Evolutionary conservation across 2,888 invertebrate species (phyloP), one percentile per base, ranked within the genome.

Genomic region (Pyrrhia umbra): DNA sequence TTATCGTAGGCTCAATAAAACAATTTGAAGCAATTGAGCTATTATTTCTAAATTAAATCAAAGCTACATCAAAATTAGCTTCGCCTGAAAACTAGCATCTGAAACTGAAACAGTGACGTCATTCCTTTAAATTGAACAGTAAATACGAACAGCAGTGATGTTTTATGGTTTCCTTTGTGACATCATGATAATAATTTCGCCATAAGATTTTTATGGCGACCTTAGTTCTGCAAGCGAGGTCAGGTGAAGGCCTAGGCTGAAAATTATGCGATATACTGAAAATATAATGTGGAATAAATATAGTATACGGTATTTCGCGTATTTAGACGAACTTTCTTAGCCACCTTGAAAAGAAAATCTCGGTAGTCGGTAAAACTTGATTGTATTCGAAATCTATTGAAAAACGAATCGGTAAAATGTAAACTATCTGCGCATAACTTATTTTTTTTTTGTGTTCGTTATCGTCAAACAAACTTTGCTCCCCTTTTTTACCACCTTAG

Each of bases 161-260:
- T 49, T 87, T 88, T 82, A 85, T 78, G 61, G 78, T 82, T 88
- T 88, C 88, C 87, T 89, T 86, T 86, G 87, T 88, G 88, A 88
- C 86, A 81, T 86, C 83, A 85, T 68, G 70, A 67, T 75, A 75
- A 79, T 82, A 77, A 82, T 81, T 79, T 77, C 59, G 74, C 72
- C 73, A 77, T 79, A 39, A 74, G 46, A 37, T 57, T 68, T 69
- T 79, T 67, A 76, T 73, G 62, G 61, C 55, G 65, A 60, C 58
- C 64, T 75, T 55, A 54, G 47, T 40, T 50, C 42, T 21, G 49
- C 15, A 27, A 21, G 25, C 39, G 21, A 66, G 47, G 30, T 20
- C 47, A 25, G 3, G 18, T 16, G 25, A n/a, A 13, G 2, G 6
- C 18, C 30, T 10, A 13, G 1, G 13, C 30, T 10, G 30, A 30